Evolutionary conservation across 2,888 invertebrate species (phyloP).

Genomic region (Polydrusus tereticollis): DNA sequence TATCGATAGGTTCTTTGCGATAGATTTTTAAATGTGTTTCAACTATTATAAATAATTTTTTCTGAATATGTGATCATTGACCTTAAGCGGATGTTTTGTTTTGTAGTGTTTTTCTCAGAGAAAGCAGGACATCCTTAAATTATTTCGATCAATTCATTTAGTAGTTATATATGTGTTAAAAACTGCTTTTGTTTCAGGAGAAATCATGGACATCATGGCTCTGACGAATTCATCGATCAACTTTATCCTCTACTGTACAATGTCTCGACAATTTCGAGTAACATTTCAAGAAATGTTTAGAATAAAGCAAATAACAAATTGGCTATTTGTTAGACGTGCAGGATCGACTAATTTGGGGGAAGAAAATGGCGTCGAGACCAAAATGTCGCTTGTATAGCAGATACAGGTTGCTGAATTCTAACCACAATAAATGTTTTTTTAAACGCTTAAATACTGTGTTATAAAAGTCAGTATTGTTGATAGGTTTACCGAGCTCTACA

Average conservation of each 20-base stretch:
- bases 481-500: no score
- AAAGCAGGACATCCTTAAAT: not conserved
- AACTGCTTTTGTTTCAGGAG: slow-evolving; percentile 71
- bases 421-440: no score
- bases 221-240: slow-evolving; percentile 93
- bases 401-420: not conserved
- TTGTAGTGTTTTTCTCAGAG: not conserved
- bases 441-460: no score
- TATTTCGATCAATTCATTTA: not conserved
- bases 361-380: slow-evolving; percentile 44
- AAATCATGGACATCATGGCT: slow-evolving; percentile 91
- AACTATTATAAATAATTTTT: no score
- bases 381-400: slow-evolving; percentile 45
- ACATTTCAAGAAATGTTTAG: slow-evolving; percentile 84
- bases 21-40: no score
- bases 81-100: not conserved
- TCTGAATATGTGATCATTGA: no score
- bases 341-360: slow-evolving; percentile 27
- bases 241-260: slow-evolving; percentile 94
- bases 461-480: no score
- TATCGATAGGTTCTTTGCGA: no score
- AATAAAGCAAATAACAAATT: slow-evolving; percentile 66
- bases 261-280: slow-evolving; percentile 92
- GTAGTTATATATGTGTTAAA: not conserved
- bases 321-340: slow-evolving; percentile 22